A percentile compares a stretch with the other conserved stretches of the same genome.
Conservation (phyloP, 2,888 invertebrate species). For the Chymomyza fuscimana region DNA sequence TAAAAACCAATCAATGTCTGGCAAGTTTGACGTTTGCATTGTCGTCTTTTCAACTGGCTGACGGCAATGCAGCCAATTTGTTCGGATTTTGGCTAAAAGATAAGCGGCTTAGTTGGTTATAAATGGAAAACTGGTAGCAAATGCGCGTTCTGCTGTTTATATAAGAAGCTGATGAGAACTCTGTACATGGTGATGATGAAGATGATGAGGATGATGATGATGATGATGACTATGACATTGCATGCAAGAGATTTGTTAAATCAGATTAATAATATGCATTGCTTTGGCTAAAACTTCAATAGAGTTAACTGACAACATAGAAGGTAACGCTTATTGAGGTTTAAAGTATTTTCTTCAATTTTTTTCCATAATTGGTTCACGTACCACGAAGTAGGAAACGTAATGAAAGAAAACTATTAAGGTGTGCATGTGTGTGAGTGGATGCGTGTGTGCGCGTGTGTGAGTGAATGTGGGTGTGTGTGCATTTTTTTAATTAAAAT, state of each 20-base stretch:
- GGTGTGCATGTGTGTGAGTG: neutral
- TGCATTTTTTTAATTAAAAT: neutral
- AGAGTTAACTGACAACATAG: neutral
- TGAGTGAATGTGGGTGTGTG: neutral
- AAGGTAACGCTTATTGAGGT: constrained; percentile 5
- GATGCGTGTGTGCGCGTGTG: neutral
- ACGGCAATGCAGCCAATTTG: constrained; percentile 61
- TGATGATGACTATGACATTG: constrained; percentile 57
- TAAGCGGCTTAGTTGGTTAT: constrained; percentile 69
- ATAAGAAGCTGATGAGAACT: constrained; percentile 48
- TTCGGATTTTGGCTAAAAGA: constrained; percentile 60
- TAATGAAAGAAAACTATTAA: neutral
- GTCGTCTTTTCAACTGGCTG: constrained; percentile 30
- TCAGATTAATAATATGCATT: constrained; percentile 71
- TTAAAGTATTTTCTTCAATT: constrained; percentile 31
- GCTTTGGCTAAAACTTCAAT: constrained; percentile 22
- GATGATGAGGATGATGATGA: constrained; percentile 14
- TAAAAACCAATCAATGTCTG: constrained; percentile 59
- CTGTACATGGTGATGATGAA: constrained; percentile 7
- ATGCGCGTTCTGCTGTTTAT: constrained; percentile 66
- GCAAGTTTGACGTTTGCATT: constrained; percentile 64
- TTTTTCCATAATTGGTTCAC: constrained; percentile 69
- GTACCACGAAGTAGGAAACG: constrained; percentile 15
- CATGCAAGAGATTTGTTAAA: constrained; percentile 65
- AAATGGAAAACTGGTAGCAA: constrained; percentile 68